Conservation (phyloP, 2,113 vertebrate species). For the Pelecanoides urinatrix region DNA sequence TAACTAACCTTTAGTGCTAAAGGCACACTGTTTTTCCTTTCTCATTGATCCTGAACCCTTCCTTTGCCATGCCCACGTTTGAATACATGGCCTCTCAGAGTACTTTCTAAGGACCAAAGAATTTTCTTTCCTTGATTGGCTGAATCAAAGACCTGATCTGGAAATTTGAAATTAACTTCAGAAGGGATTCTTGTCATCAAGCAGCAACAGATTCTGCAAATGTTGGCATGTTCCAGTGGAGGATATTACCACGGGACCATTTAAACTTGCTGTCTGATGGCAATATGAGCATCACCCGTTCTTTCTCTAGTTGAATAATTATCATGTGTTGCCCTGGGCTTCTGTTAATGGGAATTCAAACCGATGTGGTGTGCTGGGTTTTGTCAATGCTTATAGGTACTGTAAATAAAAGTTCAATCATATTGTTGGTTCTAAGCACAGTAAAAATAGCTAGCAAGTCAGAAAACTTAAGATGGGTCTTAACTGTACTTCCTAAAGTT, state of each 20-base stretch:
- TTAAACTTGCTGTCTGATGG: neutral
- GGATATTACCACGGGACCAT: neutral
- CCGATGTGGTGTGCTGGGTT: neutral
- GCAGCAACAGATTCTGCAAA: rapidly evolving
- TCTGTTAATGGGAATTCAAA: neutral
- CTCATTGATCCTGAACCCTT: neutral
- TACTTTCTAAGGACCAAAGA: neutral
- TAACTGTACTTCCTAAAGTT: neutral
- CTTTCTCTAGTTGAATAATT: neutral
- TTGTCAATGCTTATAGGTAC: neutral
- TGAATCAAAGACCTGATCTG: neutral
- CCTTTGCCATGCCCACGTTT: neutral
- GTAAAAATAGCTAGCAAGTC: neutral
- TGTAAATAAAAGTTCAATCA: neutral
- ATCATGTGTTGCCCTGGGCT: neutral
- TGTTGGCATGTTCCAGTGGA: neutral
- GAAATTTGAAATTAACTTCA: neutral
- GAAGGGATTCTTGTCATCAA: neutral
- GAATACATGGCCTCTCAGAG: neutral
- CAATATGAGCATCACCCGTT: neutral
- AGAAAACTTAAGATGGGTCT: neutral
- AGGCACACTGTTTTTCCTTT: neutral
- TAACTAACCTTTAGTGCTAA: neutral
- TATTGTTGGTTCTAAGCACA: neutral
- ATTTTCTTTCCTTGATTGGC: neutral